These are phyloP conservation scores for Cheilosia impressa DNA, from an alignment of 2,888 invertebrate genomes.

Conservation along the genomic window DNA sequence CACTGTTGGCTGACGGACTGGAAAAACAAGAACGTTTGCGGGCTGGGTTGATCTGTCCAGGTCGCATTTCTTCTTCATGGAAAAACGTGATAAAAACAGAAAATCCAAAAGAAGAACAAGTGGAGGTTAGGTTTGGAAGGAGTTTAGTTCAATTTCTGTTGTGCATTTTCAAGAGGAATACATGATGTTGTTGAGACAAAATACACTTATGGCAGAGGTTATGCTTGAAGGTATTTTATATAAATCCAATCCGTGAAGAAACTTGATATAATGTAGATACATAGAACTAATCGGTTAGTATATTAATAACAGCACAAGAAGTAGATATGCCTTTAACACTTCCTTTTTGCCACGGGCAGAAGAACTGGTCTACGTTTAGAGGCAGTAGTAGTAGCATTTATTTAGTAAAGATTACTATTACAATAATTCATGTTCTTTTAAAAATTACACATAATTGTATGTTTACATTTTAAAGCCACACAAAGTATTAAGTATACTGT, in stretches of 20 bases:
- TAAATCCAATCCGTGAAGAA: conserved; percentile 10
- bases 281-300: conserved; percentile 8
- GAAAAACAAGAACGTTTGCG: conserved; percentile 66
- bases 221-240: not conserved
- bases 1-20: conserved; percentile 68
- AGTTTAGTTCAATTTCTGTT: conserved; percentile 18
- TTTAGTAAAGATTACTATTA: too few species aligned
- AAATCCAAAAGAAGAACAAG: conserved; percentile 40
- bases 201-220: not conserved
- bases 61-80: conserved; percentile 19
- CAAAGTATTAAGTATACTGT: too few species aligned
- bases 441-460: too few species aligned
- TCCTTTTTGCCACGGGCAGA: conserved; percentile 43
- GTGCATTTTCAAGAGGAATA: conserved; percentile 53
- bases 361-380: conserved; percentile 12
- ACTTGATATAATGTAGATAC: conserved; percentile 15
- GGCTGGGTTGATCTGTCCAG: not conserved
- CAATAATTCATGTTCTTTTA: too few species aligned
- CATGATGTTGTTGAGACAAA: conserved; percentile 49
- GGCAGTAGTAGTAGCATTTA: too few species aligned
- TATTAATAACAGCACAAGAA: conserved; percentile 46
- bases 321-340: conserved; percentile 49
- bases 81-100: conserved; percentile 66
- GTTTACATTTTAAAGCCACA: too few species aligned
- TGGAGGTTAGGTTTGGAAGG: conserved; percentile 1